A percentile compares a stretch with the other conserved stretches of the same genome.
Conservation (phyloP, 2,797 vertebrate species). For the Myoxocephalus aenaeus region DNA sequence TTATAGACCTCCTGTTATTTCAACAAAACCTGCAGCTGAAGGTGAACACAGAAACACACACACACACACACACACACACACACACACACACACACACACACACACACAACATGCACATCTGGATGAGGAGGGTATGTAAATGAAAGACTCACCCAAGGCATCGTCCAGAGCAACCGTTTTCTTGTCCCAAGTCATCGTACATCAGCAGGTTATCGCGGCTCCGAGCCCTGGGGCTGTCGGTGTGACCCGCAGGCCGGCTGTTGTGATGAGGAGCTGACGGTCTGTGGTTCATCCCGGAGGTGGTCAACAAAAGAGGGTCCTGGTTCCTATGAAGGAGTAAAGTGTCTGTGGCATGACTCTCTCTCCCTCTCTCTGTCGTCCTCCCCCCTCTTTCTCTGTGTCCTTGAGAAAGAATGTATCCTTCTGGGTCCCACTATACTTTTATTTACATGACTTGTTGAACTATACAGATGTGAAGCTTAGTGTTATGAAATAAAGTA, state of each 20-base stretch:
- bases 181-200: conserved; percentile 78
- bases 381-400: conserved; percentile 47
- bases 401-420: conserved; percentile 79
- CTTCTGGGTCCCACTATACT: conserved; percentile 70
- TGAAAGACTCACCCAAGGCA: conserved; percentile 74
- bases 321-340: conserved; percentile 40
- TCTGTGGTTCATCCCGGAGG: conserved; percentile 79
- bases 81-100: conserved; percentile 16
- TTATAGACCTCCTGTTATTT: background rate
- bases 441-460: conserved; percentile 65
- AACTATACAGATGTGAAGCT: conserved; percentile 59
- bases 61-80: background rate
- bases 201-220: conserved; percentile 81
- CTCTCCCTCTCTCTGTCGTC: conserved; percentile 29
- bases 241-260: conserved; percentile 55
- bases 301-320: conserved; percentile 32
- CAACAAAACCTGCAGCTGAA: background rate
- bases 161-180: conserved; percentile 75
- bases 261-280: conserved; percentile 46
- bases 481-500: conserved; percentile 39
- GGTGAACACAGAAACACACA: background rate
- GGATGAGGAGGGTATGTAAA: background rate
- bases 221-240: conserved; percentile 66
- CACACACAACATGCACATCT: conserved; percentile 17
- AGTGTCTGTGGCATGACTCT: conserved; percentile 47